These are phyloP conservation scores for Enteromius viviparus DNA, from an alignment of 2,797 vertebrate genomes.

Conservation along the genomic window DNA sequence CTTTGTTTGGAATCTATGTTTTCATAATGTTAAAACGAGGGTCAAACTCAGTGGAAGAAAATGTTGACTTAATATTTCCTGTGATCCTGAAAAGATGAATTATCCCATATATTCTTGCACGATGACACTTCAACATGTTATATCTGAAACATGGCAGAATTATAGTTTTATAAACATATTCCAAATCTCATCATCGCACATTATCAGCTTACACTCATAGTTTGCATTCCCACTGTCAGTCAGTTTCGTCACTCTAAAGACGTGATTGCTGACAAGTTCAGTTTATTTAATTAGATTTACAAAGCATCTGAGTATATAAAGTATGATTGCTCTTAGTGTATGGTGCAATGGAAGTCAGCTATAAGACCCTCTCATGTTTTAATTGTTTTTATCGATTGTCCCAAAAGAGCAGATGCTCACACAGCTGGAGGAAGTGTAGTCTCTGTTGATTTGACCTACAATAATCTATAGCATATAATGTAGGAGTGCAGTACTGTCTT, in stretches of 20 bases:
- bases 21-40: neutral
- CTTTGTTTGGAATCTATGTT: slow-evolving; percentile 24
- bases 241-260: neutral
- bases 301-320: neutral
- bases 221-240: neutral
- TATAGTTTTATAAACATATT: neutral
- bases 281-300: neutral
- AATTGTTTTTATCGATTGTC: neutral
- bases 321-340: neutral
- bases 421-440: neutral
- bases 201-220: neutral
- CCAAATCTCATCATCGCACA: neutral
- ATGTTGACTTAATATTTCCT: slow-evolving; percentile 15
- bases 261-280: neutral
- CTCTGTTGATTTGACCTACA: neutral
- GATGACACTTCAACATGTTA: neutral
- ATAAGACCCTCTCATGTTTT: neutral
- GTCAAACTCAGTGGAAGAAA: slow-evolving; percentile 5
- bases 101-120: neutral
- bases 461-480: neutral
- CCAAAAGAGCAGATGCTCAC: neutral
- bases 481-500: neutral
- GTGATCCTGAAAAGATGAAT: slow-evolving; percentile 3
- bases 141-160: neutral
- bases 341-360: neutral